These are phyloP conservation scores for Phrixothrix hirtus DNA, from an alignment of 2,888 invertebrate genomes.

Conservation along the genomic window DNA sequence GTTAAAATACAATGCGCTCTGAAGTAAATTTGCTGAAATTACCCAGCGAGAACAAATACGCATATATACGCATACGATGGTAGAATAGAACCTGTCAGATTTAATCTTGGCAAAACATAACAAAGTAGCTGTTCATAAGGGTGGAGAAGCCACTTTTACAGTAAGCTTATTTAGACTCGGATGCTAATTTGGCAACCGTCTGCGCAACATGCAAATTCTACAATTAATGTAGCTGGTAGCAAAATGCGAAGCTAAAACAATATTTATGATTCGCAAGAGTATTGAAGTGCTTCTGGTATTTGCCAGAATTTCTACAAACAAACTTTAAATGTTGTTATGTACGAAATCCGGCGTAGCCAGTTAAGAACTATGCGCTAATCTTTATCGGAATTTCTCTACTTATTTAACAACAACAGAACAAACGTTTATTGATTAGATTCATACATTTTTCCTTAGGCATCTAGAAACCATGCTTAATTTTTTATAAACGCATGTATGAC, in stretches of 20 bases:
- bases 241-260: constrained; percentile 32
- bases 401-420: background rate
- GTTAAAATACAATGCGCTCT: too few relatives aligned
- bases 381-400: background rate
- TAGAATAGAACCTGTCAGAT: constrained; percentile 18
- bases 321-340: constrained; percentile 40
- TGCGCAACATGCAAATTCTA: constrained; percentile 38
- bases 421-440: too few relatives aligned
- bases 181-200: constrained; percentile 32
- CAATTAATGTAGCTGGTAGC: constrained; percentile 39
- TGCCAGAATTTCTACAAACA: constrained; percentile 20
- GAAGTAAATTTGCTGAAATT: too few relatives aligned
- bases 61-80: constrained; percentile 5
- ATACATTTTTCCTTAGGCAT: too few relatives aligned
- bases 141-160: constrained; percentile 20
- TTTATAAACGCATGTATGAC: background rate
- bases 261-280: constrained; percentile 44
- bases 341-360: constrained; percentile 23
- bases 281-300: constrained; percentile 36
- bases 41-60: too few relatives aligned
- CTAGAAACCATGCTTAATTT: too few relatives aligned
- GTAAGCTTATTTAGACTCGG: constrained; percentile 26
- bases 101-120: constrained; percentile 26
- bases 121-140: constrained; percentile 23
- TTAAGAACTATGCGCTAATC: background rate